Conservation (phyloP, 2,888 invertebrate genomes). For the Xestia rhomboidea region DNA sequence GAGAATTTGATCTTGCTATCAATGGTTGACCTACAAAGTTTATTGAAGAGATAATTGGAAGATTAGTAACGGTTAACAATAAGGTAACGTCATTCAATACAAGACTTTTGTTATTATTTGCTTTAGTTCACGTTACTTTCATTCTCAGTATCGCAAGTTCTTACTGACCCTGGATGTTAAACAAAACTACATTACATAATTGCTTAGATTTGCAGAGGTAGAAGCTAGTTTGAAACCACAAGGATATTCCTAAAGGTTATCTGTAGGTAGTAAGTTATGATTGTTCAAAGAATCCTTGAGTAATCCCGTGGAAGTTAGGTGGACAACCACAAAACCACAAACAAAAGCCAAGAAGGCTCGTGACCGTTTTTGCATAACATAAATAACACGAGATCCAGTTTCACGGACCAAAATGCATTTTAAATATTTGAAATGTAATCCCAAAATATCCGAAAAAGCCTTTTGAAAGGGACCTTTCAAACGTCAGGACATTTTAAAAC, state of each 20-base stretch:
- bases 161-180: not conserved
- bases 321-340: constrained; percentile 44
- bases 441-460: constrained; percentile 13
- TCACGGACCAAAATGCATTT: constrained; percentile 25
- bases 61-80: constrained; percentile 48
- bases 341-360: constrained; percentile 44
- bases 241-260: not conserved
- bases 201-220: not conserved
- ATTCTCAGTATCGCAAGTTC: not conserved
- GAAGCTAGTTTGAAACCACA: constrained; percentile 6
- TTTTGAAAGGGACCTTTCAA: not conserved
- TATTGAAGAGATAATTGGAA: constrained; percentile 51
- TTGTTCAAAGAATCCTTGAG: constrained; percentile 34
- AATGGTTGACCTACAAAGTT: constrained; percentile 57
- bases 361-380: constrained; percentile 29
- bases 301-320: constrained; percentile 28
- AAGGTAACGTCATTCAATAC: constrained; percentile 23
- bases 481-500: not conserved
- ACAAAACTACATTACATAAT: not conserved
- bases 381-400: constrained; percentile 39
- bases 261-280: constrained; percentile 5
- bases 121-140: not conserved
- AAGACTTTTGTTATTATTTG: constrained; percentile 1
- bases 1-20: constrained; percentile 43
- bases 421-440: constrained; percentile 20